These are phyloP conservation scores for Campoletis raptor DNA, from an alignment of 2,888 invertebrate genomes.

Conservation along the genomic window DNA sequence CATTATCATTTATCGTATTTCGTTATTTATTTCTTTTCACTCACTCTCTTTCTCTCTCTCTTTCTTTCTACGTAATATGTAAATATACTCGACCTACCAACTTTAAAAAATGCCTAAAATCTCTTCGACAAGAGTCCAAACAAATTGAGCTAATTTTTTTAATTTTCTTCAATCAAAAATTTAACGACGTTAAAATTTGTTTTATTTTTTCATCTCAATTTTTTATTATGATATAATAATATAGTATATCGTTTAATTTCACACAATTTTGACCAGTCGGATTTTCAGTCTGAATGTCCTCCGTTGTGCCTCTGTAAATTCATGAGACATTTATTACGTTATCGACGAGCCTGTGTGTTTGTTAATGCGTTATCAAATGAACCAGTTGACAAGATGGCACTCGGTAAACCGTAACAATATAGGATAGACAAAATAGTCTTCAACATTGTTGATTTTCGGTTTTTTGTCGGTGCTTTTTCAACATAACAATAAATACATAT, in stretches of 20 bases:
- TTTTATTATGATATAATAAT: conserved; percentile 31
- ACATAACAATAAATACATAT: background rate
- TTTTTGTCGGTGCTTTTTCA: background rate
- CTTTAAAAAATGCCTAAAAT: conserved; percentile 64
- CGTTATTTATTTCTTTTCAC: background rate
- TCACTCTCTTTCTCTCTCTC: conserved; percentile 30
- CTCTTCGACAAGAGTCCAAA: conserved; percentile 31
- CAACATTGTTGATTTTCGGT: background rate
- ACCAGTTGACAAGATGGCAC: background rate
- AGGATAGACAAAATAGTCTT: conserved; percentile 1
- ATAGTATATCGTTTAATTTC: conserved; percentile 22
- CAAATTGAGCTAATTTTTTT: conserved; percentile 49
- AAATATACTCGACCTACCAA: conserved; percentile 51
- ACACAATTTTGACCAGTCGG: conserved; percentile 30
- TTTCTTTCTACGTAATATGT: conserved; percentile 16
- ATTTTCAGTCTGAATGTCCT: conserved; percentile 49
- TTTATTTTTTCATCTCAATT: conserved; percentile 23
- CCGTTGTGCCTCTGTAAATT: conserved; percentile 9
- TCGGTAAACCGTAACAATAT: background rate
- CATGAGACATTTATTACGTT: background rate
- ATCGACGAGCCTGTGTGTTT: background rate
- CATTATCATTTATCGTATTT: conserved; percentile 21
- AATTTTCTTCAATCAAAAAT: conserved; percentile 52
- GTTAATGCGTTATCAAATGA: background rate
- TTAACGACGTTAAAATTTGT: conserved; percentile 66